These are phyloP conservation scores for Periphyllus acericola DNA, from an alignment of 2,888 invertebrate genomes.

Conservation along the genomic window DNA sequence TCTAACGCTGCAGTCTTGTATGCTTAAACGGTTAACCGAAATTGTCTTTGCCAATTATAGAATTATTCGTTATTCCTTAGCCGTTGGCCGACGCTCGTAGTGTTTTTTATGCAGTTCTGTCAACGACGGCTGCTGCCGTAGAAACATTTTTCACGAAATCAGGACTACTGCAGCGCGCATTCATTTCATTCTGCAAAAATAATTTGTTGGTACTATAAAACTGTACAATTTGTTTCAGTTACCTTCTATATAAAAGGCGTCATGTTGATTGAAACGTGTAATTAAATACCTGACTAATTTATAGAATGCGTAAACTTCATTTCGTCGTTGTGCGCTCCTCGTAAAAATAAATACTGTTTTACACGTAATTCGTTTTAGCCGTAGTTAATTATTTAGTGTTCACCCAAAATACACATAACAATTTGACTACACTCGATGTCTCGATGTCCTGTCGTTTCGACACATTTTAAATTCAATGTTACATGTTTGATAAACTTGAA, in stretches of 20 bases:
- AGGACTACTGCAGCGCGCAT: not conserved
- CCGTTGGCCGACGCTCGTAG: not conserved
- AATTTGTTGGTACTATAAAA: not conserved
- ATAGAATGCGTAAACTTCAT: not conserved
- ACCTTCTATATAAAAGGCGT: not conserved
- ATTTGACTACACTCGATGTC: no score
- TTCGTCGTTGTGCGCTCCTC: not conserved
- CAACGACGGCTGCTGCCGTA: not conserved
- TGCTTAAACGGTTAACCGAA: not conserved
- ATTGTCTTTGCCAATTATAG: not conserved
- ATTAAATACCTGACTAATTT: not conserved
- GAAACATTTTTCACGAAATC: not conserved
- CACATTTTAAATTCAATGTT: no score
- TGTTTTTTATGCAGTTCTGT: not conserved
- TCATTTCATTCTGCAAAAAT: not conserved
- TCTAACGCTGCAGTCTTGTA: not conserved
- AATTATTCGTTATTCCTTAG: not conserved
- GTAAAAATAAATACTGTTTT: no score
- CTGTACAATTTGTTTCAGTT: no score
- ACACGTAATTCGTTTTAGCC: not conserved
- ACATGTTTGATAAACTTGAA: no score
- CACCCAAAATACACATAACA: not conserved
- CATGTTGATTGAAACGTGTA: not conserved
- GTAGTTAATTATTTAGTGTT: not conserved
- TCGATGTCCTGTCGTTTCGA: no score